phyloP scores from a whole-genome alignment of 2,888 invertebrate genomes.

The Osmoderma eremita region DNA sequence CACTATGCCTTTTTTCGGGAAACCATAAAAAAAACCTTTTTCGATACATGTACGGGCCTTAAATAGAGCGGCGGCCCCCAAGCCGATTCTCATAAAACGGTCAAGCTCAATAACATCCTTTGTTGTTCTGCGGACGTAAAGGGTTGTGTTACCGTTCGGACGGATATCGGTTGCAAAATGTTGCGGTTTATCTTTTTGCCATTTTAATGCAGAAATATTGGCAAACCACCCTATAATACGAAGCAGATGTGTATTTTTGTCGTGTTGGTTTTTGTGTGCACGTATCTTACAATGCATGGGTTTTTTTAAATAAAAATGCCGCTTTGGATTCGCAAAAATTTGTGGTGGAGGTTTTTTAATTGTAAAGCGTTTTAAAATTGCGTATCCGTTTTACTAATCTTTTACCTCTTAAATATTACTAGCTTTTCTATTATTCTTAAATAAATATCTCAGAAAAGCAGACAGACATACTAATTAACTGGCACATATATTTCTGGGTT shows the following conservation, averaged over 20 bases:
- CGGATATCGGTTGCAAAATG: constrained; percentile 26
- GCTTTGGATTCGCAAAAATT: too few species aligned
- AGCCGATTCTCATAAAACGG: constrained; percentile 38
- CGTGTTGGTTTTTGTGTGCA: neutral
- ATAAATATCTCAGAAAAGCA: too few species aligned
- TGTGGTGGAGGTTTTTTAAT: too few species aligned
- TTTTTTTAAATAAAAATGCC: too few species aligned
- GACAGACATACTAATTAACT: too few species aligned
- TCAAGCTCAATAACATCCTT: constrained; percentile 29
- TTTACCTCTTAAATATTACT: too few species aligned
- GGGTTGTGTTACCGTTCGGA: constrained; percentile 22
- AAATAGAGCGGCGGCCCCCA: constrained; percentile 43
- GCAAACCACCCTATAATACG: constrained; percentile 21
- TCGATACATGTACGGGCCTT: constrained; percentile 48
- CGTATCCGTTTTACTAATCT: too few species aligned
- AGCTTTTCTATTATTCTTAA: too few species aligned
- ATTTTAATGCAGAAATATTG: constrained; percentile 22
- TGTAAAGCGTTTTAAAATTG: too few species aligned
- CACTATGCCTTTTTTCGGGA: constrained; percentile 18
- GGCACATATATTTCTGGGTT: too few species aligned
- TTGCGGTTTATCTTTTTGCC: constrained; percentile 31
- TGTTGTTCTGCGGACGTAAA: constrained; percentile 3
- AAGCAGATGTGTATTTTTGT: constrained; percentile 12
- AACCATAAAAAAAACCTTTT: constrained; percentile 53
- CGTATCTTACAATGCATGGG: too few species aligned